phyloP scores from a whole-genome alignment of 2,113 vertebrate species.

The Verasper variegatus region DNA sequence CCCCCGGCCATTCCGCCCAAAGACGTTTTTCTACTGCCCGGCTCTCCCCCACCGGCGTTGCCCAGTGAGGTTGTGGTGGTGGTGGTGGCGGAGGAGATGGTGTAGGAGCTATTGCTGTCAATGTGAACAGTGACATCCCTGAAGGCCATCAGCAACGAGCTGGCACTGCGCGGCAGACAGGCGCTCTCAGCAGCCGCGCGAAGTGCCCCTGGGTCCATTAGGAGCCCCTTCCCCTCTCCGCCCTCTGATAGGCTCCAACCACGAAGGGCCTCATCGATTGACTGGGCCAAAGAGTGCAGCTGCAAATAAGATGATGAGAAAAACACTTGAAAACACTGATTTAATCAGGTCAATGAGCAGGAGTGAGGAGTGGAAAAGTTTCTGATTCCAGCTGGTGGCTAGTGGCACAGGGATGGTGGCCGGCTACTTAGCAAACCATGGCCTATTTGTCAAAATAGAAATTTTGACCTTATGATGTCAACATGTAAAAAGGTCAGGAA shows the following conservation, averaged over 20 bases:
- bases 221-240: slow-evolving; percentile 78
- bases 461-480: too few species aligned
- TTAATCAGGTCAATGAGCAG: slow-evolving; percentile 8
- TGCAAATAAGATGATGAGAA: slow-evolving; percentile 66
- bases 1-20: slow-evolving; percentile 55
- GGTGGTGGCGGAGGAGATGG: slow-evolving; percentile 91
- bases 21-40: slow-evolving; percentile 72
- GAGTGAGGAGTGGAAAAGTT: neutral
- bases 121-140: slow-evolving; percentile 98
- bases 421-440: neutral
- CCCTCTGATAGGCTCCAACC: slow-evolving; percentile 92
- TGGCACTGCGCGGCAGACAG: slow-evolving; percentile 87
- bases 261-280: slow-evolving; percentile 96
- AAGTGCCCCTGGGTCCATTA: slow-evolving; percentile 77
- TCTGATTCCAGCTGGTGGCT: neutral
- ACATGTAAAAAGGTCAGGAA: neutral
- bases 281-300: slow-evolving; percentile 96
- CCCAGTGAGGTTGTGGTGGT: slow-evolving; percentile 90
- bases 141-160: slow-evolving; percentile 98
- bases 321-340: slow-evolving; percentile 23
- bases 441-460: neutral
- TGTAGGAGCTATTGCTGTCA: slow-evolving; percentile 94
- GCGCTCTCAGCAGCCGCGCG: slow-evolving; percentile 84
- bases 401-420: slow-evolving; percentile 2
- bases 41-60: slow-evolving; percentile 83